These are phyloP conservation scores for Diaprepes abbreviatus DNA, from an alignment of 2,888 invertebrate genomes.

Conservation along the genomic window DNA sequence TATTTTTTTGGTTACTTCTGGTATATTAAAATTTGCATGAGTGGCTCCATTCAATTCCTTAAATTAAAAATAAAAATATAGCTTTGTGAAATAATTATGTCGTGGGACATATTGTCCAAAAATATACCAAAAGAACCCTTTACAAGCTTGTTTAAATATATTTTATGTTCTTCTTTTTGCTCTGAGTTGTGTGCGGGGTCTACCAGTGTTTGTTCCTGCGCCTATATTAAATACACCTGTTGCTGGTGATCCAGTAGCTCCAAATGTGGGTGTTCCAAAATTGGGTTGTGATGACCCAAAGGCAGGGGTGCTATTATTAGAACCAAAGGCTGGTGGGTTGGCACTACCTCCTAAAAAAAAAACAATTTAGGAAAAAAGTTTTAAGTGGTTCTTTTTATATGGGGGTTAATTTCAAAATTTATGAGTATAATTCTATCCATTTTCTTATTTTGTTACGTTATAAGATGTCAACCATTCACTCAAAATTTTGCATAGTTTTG, in stretches of 20 bases:
- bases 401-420: too few species aligned
- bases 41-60: neutral
- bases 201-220: conserved; percentile 24
- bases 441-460: too few species aligned
- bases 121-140: neutral
- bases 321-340: conserved; percentile 31
- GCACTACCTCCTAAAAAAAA: conserved; percentile 4
- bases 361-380: too few species aligned
- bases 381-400: too few species aligned
- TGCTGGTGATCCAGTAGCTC: conserved; percentile 5
- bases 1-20: neutral
- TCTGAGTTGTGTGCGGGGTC: conserved; percentile 26
- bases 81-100: too few species aligned
- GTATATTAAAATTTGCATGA: neutral
- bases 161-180: conserved; percentile 42
- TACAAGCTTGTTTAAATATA: conserved; percentile 6
- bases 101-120: neutral
- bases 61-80: too few species aligned
- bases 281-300: conserved; percentile 15
- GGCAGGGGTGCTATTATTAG: neutral
- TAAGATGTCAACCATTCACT: too few species aligned
- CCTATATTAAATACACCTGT: conserved; percentile 45
- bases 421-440: too few species aligned
- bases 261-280: conserved; percentile 26
- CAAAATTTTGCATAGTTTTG: too few species aligned